Conservation (phyloP, 2,888 invertebrate species). For the Callinectes sapidus region DNA sequence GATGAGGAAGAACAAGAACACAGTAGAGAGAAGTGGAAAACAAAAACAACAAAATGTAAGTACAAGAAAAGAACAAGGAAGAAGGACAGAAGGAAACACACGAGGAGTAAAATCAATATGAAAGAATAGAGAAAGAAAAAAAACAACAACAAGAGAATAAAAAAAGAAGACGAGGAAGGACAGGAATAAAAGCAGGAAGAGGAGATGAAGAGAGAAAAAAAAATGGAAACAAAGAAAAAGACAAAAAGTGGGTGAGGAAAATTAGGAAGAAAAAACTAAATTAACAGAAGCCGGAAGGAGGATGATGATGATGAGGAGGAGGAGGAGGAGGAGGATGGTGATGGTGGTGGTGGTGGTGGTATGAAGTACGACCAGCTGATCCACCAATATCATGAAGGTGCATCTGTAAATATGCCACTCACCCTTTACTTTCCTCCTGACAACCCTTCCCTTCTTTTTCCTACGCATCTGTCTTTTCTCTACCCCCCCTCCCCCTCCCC, state of each 20-base stretch:
- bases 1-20: too few species aligned
- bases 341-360: not conserved
- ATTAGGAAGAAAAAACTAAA: not conserved
- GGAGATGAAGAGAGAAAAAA: not conserved
- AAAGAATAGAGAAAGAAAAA: not conserved
- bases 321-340: not conserved
- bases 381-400: not conserved
- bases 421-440: not conserved
- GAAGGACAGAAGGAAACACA: not conserved
- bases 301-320: not conserved
- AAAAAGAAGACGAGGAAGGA: not conserved
- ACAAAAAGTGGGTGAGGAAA: not conserved
- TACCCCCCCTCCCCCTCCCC: not conserved
- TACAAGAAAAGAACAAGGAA: not conserved
- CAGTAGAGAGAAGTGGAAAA: too few species aligned
- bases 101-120: not conserved
- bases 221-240: not conserved
- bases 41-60: too few species aligned
- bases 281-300: not conserved
- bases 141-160: not conserved
- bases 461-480: not conserved
- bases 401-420: slow-evolving; percentile 7
- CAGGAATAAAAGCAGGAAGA: not conserved
- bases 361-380: not conserved
- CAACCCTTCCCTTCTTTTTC: not conserved